Percentiles rank a stretch among this genome's conserved stretches.
phyloP scores from a whole-genome alignment of 2,113 vertebrate species.

The Datnioides undecimradiatus region DNA sequence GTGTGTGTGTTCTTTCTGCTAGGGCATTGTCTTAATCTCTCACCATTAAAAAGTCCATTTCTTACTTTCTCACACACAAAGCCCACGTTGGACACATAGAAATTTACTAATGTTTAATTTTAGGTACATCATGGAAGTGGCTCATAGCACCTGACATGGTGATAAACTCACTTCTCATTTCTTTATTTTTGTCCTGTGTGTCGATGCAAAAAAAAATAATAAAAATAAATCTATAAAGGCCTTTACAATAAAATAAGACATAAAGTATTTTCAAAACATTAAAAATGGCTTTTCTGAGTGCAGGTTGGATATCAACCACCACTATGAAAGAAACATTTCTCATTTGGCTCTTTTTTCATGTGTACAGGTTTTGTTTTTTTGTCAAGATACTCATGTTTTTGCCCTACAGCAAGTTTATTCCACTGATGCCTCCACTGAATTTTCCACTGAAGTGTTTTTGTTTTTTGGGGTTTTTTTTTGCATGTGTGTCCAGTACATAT shows the following conservation, averaged over 20 bases:
- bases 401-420: background rate
- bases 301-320: background rate
- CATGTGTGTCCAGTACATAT: background rate
- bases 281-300: background rate
- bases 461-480: too few relatives aligned
- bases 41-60: background rate
- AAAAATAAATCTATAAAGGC: too few relatives aligned
- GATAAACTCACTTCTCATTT: background rate
- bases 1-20: background rate
- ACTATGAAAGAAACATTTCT: background rate
- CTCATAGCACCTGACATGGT: background rate
- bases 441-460: too few relatives aligned
- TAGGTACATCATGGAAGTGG: background rate
- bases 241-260: too few relatives aligned
- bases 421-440: background rate
- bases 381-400: background rate
- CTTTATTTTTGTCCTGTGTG: too few relatives aligned
- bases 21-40: conserved; percentile 1
- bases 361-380: background rate
- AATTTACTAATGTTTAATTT: background rate
- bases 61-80: background rate
- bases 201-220: too few relatives aligned
- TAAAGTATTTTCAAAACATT: too few relatives aligned
- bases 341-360: background rate
- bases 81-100: background rate